phyloP scores from a whole-genome alignment of 2,888 invertebrate genomes.

The Eupithecia abbreviata region DNA sequence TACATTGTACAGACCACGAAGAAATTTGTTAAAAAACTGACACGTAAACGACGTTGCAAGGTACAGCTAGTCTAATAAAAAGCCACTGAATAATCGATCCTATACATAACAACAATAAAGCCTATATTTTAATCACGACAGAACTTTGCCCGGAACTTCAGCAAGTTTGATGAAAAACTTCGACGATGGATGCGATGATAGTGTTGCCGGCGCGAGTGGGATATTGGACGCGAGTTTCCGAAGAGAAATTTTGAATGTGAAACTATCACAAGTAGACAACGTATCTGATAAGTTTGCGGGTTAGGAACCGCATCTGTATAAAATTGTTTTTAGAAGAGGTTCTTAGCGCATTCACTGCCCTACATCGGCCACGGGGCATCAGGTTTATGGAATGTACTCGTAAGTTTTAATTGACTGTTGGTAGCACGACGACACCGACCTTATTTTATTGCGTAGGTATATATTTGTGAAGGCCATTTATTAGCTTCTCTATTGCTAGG shows the following conservation, averaged over 20 bases:
- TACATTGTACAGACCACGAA: background rate
- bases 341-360: no score
- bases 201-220: slow-evolving; percentile 30
- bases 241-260: slow-evolving; percentile 12
- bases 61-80: background rate
- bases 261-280: slow-evolving; percentile 14
- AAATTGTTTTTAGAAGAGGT: background rate
- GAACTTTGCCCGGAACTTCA: slow-evolving; percentile 44
- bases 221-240: slow-evolving; percentile 9
- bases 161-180: slow-evolving; percentile 55
- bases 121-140: slow-evolving; percentile 51
- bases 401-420: no score
- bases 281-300: background rate
- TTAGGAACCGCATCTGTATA: background rate
- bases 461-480: no score
- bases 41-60: background rate
- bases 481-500: no score
- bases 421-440: background rate
- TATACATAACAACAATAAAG: slow-evolving; percentile 26
- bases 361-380: no score
- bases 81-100: slow-evolving; percentile 21
- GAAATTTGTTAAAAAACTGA: background rate
- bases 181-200: slow-evolving; percentile 37
- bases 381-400: no score
- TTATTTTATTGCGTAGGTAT: no score